These are phyloP conservation scores for Sphinx pinastri DNA, from an alignment of 2,888 invertebrate genomes.

Conservation along the genomic window DNA sequence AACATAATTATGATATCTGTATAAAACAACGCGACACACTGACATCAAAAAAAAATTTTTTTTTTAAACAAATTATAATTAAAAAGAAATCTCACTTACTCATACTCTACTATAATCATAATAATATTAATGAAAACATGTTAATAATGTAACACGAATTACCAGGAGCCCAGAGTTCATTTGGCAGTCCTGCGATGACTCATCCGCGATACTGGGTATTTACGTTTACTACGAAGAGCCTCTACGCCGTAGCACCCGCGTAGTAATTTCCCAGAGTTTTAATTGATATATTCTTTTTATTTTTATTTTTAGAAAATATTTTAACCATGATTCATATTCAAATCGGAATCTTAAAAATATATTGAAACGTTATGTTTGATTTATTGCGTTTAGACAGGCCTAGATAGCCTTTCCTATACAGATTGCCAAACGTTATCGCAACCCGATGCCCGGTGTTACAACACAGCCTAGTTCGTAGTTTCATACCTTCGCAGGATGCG, in stretches of 20 bases:
- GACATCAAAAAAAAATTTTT: too few relatives aligned
- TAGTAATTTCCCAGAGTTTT: conserved; percentile 6
- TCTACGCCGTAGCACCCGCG: conserved; percentile 27
- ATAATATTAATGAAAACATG: background rate
- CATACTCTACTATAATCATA: background rate
- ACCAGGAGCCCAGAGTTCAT: background rate
- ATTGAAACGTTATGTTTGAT: background rate
- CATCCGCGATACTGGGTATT: background rate
- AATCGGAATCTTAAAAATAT: background rate
- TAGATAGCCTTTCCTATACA: background rate
- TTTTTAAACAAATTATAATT: too few relatives aligned
- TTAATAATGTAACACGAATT: background rate
- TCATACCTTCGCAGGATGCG: conserved; percentile 13
- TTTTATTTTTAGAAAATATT: background rate
- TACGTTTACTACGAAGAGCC: conserved; percentile 13
- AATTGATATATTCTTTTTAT: background rate
- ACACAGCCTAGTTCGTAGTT: background rate
- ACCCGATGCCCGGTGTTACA: conserved; percentile 6
- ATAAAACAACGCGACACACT: too few relatives aligned
- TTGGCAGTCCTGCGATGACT: background rate
- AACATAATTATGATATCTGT: too few relatives aligned
- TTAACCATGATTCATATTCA: conserved; percentile 5
- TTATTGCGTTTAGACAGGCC: background rate
- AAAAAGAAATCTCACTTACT: background rate
- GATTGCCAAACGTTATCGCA: conserved; percentile 20